phyloP scores from a whole-genome alignment of 1,140 invertebrate genomes.

The Listronotus oregonensis region DNA sequence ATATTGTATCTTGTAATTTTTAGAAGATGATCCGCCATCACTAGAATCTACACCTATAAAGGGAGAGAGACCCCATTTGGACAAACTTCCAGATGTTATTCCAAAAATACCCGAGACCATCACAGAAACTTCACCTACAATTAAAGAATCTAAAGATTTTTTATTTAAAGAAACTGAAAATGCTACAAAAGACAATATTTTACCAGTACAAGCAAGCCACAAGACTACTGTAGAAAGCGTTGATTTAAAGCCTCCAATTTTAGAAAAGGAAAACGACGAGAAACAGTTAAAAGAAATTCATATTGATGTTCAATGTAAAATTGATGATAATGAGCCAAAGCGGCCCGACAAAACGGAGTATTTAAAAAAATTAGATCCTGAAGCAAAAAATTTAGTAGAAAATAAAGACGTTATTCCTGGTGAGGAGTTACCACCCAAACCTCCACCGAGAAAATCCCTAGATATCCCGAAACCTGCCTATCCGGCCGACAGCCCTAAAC shows the following conservation, averaged over 20 bases:
- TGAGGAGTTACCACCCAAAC: conserved; percentile 55
- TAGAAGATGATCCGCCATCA: conserved; percentile 13
- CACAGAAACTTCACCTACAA: conserved; percentile 21
- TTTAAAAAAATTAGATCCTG: not conserved
- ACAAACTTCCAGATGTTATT: conserved; percentile 31
- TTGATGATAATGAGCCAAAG: not conserved
- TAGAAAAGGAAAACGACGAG: not conserved
- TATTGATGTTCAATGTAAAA: not conserved
- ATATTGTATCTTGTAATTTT: not conserved
- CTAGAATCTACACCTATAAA: conserved; percentile 14
- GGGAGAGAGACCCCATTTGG: not conserved
- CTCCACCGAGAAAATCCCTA: conserved; percentile 53
- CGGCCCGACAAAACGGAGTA: not conserved
- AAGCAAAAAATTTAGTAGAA: conserved; percentile 28
- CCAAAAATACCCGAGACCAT: conserved; percentile 36
- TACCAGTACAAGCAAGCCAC: not conserved
- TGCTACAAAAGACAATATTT: not conserved
- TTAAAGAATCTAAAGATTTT: conserved; percentile 11
- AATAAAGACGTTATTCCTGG: conserved; percentile 10
- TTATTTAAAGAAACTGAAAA: not conserved
- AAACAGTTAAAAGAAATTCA: not conserved
- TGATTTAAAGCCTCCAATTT: not conserved
- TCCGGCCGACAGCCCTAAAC: conserved; percentile 47
- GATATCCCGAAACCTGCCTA: conserved; percentile 48
- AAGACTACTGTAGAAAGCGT: not conserved